Evolutionary conservation across 2,797 vertebrate species (phyloP).

Genomic region (Lutra lutra): DNA sequence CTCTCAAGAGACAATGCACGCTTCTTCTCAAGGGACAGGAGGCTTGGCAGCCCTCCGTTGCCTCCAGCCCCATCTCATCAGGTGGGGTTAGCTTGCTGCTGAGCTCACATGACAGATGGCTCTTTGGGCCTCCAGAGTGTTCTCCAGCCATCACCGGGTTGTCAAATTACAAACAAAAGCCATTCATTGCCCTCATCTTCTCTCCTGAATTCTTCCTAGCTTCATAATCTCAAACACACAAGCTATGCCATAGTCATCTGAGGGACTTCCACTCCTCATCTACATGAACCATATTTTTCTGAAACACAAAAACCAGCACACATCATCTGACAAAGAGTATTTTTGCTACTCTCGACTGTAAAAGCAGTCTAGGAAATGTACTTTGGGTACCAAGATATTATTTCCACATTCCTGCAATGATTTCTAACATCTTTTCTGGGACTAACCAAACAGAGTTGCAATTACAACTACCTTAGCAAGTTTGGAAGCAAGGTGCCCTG

Average conservation of each 20-base stretch:
- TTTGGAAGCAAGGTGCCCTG: not conserved
- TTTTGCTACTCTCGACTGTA: constrained; percentile 32
- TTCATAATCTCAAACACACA: not conserved
- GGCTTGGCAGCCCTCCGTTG: constrained; percentile 9
- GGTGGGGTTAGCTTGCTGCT: constrained; percentile 51
- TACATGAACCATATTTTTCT: not conserved
- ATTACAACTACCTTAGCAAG: not conserved
- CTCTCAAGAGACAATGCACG: constrained; percentile 1
- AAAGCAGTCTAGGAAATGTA: not conserved
- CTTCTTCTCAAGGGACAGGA: not conserved
- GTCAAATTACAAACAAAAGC: constrained; percentile 70
- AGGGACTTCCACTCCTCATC: not conserved
- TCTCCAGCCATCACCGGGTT: constrained; percentile 49
- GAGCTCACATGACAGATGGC: constrained; percentile 57
- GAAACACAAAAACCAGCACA: not conserved
- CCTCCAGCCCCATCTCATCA: not conserved
- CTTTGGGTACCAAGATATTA: not conserved
- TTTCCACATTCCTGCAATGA: not conserved
- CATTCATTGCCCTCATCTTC: constrained; percentile 28
- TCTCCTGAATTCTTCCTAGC: constrained; percentile 27
- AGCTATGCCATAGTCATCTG: not conserved
- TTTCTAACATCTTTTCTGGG: constrained; percentile 12
- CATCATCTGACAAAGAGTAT: not conserved
- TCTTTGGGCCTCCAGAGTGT: constrained; percentile 27
- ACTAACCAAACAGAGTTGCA: not conserved